Base-by-base conservation (phyloP, 2,888 invertebrate genomes). In the Nebria brevicollis region DNA sequence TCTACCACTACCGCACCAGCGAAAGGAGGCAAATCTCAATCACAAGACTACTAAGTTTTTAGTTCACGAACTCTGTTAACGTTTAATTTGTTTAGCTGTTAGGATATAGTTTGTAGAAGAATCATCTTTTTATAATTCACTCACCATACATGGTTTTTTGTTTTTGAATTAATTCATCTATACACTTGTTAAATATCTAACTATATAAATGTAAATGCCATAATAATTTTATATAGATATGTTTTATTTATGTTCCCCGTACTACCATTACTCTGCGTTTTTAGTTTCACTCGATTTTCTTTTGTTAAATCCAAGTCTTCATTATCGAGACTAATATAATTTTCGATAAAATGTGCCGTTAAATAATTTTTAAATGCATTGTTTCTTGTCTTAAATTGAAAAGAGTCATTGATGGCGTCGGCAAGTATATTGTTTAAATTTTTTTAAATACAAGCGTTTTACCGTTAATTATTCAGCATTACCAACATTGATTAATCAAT, bases 11-110 rank as follows among this genome's bases (percentile, higher is more conserved):
- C 83, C 70, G 65, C 77, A 15, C 64, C 83, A n/a, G 34, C 83
- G 34, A 83, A 83, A 76, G 80, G 77, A 66, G 79, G 82, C 65
- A 83, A 84, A 66, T 82, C 83, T 13, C 84, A 84, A 72, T 84
- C 84, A 41, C 84, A 84, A 80, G 84, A 84, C n/a, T 84, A 84
- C 82, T 84, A 83, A 82, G 65, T 77, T 42, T 74, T 64, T 73
- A 13, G 20, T 41, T 54, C 1, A 54, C 4, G 70, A 4, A 15
- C 13, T 70, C 7, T 70, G 66, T 34, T 70, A 13, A 70, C 34
- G 70, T 70, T 15, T 70, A 1, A 70, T 70, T 70, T 70, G 1
- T 20, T 25, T 26, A 70, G 34, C 2, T 26, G 25, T 4, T 70
- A 34, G 10, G 25, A 25, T 26, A 34, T 70, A 26, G 11, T 70